Evolutionary conservation across 2,113 vertebrate species (phyloP).

Genomic region (Mola mola): DNA sequence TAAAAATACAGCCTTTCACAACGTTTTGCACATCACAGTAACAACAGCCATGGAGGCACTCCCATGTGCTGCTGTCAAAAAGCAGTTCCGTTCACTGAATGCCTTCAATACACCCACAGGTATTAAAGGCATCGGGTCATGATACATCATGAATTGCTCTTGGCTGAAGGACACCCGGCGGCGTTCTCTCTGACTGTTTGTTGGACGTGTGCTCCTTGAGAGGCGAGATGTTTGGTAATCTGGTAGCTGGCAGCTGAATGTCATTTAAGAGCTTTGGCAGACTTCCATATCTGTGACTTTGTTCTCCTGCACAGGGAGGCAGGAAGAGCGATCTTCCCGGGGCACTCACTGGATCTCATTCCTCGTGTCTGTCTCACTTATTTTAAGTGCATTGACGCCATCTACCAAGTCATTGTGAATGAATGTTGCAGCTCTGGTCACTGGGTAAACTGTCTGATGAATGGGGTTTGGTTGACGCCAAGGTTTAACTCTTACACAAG

Average conservation of each 20-base stretch:
- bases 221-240: conserved; percentile 58
- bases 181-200: conserved; percentile 23
- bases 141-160: not conserved
- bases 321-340: conserved; percentile 3
- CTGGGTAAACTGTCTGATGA: conserved; percentile 16
- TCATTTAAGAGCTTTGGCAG: conserved; percentile 49
- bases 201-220: conserved; percentile 24
- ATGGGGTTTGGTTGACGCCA: conserved; percentile 22
- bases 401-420: conserved; percentile 3
- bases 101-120: not conserved
- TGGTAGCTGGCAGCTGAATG: conserved; percentile 42
- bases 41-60: too few species aligned
- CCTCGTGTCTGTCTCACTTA: conserved; percentile 14
- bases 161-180: conserved; percentile 31
- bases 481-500: conserved; percentile 24
- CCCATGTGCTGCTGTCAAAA: too few species aligned
- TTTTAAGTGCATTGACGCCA: not conserved
- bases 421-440: conserved; percentile 8
- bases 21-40: too few species aligned
- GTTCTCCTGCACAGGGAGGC: conserved; percentile 29
- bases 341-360: too few species aligned
- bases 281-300: conserved; percentile 55
- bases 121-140: not conserved
- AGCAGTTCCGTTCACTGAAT: too few species aligned
- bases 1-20: too few species aligned